Conservation (phyloP, 2,888 invertebrate genomes). For the Torymus aiolomorphi region DNA sequence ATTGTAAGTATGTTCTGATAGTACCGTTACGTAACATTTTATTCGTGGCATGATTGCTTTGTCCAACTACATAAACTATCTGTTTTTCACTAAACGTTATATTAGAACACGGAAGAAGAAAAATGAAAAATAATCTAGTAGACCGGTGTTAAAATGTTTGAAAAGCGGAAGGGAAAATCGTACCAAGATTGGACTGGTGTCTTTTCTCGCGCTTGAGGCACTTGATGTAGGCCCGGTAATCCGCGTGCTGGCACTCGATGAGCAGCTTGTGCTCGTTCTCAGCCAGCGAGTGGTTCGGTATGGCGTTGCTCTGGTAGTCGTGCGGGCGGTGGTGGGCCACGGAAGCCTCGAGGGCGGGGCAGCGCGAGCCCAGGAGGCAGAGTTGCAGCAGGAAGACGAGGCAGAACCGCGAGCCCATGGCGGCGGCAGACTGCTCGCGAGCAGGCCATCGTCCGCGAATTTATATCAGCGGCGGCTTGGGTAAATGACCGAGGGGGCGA, state of each 20-base stretch:
- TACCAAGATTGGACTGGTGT: constrained; percentile 61
- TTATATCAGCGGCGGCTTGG: constrained; percentile 40
- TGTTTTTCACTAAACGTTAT: no score
- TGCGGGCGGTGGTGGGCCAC: neutral
- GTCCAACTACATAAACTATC: no score
- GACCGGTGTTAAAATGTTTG: no score
- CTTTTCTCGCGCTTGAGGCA: constrained; percentile 71
- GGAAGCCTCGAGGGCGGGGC: neutral
- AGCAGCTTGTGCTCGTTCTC: constrained; percentile 41
- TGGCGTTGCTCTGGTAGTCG: constrained; percentile 19
- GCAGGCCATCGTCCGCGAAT: constrained; percentile 15
- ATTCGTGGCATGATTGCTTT: no score
- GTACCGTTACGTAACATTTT: no score
- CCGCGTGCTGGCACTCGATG: constrained; percentile 62
- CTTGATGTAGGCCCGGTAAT: constrained; percentile 71
- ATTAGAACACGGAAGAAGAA: no score
- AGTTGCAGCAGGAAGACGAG: constrained; percentile 12
- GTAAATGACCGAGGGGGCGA: constrained; percentile 45
- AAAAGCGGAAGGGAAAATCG: neutral
- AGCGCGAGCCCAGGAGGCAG: constrained; percentile 1
- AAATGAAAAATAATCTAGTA: no score
- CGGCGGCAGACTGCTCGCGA: constrained; percentile 15
- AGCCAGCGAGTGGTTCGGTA: neutral
- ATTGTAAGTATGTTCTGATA: no score
- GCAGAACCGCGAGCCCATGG: constrained; percentile 27